Percentiles rank a stretch among this genome's conserved stretches.
These are phyloP conservation scores for Erythrocebus patas DNA, from an alignment of 2,113 vertebrate genomes.

Conservation along the genomic window DNA sequence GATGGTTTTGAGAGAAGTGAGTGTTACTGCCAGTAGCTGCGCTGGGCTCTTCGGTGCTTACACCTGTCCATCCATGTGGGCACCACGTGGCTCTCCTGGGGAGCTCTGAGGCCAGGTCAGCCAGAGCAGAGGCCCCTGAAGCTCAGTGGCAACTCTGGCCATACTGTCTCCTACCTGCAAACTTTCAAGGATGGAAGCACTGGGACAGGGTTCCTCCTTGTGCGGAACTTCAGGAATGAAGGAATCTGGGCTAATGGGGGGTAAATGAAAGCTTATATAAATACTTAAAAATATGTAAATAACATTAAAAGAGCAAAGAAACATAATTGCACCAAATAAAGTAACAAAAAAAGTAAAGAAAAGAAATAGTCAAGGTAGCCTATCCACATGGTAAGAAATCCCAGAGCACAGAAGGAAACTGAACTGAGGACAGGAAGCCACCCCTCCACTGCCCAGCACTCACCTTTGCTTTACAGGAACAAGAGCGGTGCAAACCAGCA, in stretches of 20 bases:
- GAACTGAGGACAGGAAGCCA: fast-evolving
- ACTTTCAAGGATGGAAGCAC: neutral
- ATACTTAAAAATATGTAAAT: neutral
- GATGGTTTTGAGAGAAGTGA: neutral
- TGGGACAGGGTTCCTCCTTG: neutral
- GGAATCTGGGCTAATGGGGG: neutral
- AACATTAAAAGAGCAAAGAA: neutral
- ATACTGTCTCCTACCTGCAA: neutral
- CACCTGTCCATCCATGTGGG: neutral
- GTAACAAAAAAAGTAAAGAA: neutral
- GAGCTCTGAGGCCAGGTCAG: neutral
- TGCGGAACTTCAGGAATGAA: neutral
- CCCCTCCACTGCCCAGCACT: neutral
- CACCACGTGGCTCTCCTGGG: neutral
- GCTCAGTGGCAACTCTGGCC: neutral
- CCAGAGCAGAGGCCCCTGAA: neutral
- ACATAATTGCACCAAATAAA: neutral
- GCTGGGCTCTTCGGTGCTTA: neutral
- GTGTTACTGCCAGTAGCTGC: neutral
- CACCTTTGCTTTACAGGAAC: neutral
- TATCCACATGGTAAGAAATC: fast-evolving
- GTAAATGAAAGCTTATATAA: neutral
- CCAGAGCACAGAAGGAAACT: neutral
- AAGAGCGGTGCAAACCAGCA: neutral
- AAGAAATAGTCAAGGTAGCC: neutral